These are phyloP conservation scores for Eidolon helvum DNA, from an alignment of 2,113 vertebrate species.

Conservation along the genomic window DNA sequence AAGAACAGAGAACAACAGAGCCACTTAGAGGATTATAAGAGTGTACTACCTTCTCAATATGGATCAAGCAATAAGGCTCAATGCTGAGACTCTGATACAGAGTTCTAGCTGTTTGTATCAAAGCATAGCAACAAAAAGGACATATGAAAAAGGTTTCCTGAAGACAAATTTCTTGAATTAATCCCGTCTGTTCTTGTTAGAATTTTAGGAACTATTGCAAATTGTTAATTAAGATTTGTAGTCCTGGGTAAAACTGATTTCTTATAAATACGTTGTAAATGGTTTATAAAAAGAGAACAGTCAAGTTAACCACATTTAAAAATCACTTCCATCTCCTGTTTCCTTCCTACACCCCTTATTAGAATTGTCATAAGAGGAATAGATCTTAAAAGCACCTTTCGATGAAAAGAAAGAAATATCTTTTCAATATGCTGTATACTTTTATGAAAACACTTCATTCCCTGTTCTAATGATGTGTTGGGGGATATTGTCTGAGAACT, in stretches of 20 bases:
- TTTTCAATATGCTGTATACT: constrained; percentile 40
- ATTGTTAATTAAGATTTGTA: background rate
- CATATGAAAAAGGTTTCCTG: constrained; percentile 26
- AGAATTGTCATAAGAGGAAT: background rate
- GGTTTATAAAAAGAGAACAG: background rate
- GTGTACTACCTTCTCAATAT: background rate
- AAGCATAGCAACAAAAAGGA: constrained; percentile 54
- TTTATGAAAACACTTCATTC: background rate
- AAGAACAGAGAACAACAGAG: background rate
- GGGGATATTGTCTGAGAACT: constrained; percentile 40
- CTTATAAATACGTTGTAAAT: background rate
- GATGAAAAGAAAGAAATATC: background rate
- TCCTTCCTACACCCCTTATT: background rate
- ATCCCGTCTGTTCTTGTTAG: constrained; percentile 44
- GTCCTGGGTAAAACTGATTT: background rate
- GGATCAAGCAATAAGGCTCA: background rate
- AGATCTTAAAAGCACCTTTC: background rate
- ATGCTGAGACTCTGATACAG: background rate
- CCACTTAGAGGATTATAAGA: background rate
- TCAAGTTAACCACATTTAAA: background rate
- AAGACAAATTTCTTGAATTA: constrained; percentile 41
- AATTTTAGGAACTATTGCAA: constrained; percentile 30
- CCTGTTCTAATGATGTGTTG: constrained; percentile 44
- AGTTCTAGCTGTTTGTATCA: constrained; percentile 48
- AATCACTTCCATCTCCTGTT: background rate